Percentiles rank a stretch among this genome's conserved stretches.
These are phyloP conservation scores for Eumerus sabulonum DNA, from an alignment of 2,888 invertebrate species.

Conservation along the genomic window DNA sequence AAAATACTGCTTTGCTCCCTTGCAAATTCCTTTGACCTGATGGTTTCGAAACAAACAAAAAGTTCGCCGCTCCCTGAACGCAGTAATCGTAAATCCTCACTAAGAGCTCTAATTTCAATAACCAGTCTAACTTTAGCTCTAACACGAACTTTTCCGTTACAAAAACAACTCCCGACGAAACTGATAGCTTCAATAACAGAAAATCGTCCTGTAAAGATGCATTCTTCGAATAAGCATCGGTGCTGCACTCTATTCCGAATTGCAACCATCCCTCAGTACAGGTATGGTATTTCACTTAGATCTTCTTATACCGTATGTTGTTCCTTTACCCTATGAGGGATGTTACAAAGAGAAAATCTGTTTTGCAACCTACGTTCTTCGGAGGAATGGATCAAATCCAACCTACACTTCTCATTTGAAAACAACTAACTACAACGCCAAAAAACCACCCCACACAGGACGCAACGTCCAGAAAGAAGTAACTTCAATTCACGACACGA, in stretches of 20 bases:
- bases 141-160: conserved; percentile 35
- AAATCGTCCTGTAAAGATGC: too few relatives aligned
- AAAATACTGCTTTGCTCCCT: too few relatives aligned
- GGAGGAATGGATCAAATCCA: conserved; percentile 30
- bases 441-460: conserved; percentile 36
- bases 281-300: too few relatives aligned
- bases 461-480: conserved; percentile 16
- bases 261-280: too few relatives aligned
- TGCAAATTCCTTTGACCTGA: too few relatives aligned
- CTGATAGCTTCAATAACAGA: too few relatives aligned
- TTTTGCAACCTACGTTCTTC: conserved; percentile 43
- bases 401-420: conserved; percentile 38
- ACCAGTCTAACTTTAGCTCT: conserved; percentile 28
- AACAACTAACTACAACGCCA: conserved; percentile 46
- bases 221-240: too few relatives aligned
- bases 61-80: too few relatives aligned
- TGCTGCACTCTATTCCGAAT: too few relatives aligned
- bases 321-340: too few relatives aligned
- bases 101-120: conserved; percentile 29
- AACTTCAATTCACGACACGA: conserved; percentile 37
- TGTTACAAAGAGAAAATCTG: not conserved
- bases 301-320: too few relatives aligned
- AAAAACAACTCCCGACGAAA: conserved; percentile 25
- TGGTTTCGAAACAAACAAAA: too few relatives aligned
- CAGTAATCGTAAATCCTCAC: conserved; percentile 7